Percentiles rank a stretch among this genome's conserved stretches.
These are phyloP conservation scores for Caenorhabditis sulstoni DNA, from an alignment of 2,888 invertebrate genomes.

Conservation along the genomic window DNA sequence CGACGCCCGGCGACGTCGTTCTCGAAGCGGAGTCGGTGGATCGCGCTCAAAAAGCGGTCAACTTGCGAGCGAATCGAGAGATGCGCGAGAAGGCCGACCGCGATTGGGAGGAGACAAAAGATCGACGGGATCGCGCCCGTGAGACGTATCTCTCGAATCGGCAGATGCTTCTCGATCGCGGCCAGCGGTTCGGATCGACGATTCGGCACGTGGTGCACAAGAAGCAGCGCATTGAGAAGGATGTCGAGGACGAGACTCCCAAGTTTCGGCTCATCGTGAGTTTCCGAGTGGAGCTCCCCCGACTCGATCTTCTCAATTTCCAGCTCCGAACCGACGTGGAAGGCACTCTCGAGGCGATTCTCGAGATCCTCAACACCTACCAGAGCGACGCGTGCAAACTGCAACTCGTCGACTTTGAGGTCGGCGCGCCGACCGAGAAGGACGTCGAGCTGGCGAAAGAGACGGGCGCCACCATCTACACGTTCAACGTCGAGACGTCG, in stretches of 20 bases:
- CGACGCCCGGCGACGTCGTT: slow-evolving; percentile 91
- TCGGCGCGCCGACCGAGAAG: slow-evolving; percentile 89
- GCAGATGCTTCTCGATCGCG: slow-evolving; percentile 65
- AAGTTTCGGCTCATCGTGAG: slow-evolving; percentile 69
- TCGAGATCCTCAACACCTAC: slow-evolving; percentile 92
- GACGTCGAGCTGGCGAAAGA: slow-evolving; percentile 89
- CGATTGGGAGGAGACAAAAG: slow-evolving; percentile 74
- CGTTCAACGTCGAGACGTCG: slow-evolving; percentile 87
- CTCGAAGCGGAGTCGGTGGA: slow-evolving; percentile 88
- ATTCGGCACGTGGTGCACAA: slow-evolving; percentile 68
- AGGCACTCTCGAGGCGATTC: slow-evolving; percentile 95
- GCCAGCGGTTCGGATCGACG: slow-evolving; percentile 68
- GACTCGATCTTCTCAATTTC: neutral
- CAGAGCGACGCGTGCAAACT: slow-evolving; percentile 85
- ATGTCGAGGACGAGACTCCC: slow-evolving; percentile 64
- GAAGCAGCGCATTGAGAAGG: slow-evolving; percentile 65
- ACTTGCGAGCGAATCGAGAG: slow-evolving; percentile 85
- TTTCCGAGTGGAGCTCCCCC: too few species aligned
- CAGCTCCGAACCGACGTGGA: slow-evolving; percentile 88
- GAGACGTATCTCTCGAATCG: slow-evolving; percentile 76
- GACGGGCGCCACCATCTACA: slow-evolving; percentile 87
- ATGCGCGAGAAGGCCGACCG: slow-evolving; percentile 84
- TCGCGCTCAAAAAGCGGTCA: slow-evolving; percentile 86
- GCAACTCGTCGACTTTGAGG: slow-evolving; percentile 91
- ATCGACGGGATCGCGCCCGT: slow-evolving; percentile 69